These are phyloP conservation scores for Tapera naevia DNA, from an alignment of 2,797 vertebrate species.

Conservation along the genomic window DNA sequence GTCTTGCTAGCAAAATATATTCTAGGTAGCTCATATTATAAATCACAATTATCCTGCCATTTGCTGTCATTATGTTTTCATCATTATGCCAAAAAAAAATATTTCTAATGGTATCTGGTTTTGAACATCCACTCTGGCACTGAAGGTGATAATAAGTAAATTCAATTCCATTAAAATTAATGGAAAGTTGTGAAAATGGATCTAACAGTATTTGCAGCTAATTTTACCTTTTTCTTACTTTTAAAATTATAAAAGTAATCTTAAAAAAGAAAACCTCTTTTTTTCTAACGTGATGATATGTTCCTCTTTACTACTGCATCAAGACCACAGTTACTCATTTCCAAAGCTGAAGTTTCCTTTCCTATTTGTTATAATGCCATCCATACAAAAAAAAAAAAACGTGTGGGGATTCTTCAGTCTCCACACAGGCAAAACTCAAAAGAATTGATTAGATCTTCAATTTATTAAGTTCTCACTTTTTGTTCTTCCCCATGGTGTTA, in stretches of 20 bases:
- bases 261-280: not conserved
- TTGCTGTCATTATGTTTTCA: not conserved
- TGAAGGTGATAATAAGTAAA: not conserved
- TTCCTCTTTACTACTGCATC: not conserved
- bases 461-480: not conserved
- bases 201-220: not conserved
- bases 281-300: not conserved
- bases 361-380: not conserved
- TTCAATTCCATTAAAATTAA: not conserved
- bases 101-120: not conserved
- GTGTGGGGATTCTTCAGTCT: not conserved
- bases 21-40: not conserved
- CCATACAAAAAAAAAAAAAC: not conserved
- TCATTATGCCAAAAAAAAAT: not conserved
- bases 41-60: not conserved
- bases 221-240: not conserved
- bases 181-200: not conserved
- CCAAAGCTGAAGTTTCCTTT: not conserved
- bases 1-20: not conserved
- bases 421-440: not conserved
- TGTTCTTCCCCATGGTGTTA: not conserved
- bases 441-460: not conserved
- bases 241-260: not conserved
- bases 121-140: not conserved
- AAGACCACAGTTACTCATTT: not conserved